A percentile compares a stretch with the other conserved stretches of the same genome.
phyloP scores from a whole-genome alignment of 2,888 invertebrate genomes.

The Eledona agricola region DNA sequence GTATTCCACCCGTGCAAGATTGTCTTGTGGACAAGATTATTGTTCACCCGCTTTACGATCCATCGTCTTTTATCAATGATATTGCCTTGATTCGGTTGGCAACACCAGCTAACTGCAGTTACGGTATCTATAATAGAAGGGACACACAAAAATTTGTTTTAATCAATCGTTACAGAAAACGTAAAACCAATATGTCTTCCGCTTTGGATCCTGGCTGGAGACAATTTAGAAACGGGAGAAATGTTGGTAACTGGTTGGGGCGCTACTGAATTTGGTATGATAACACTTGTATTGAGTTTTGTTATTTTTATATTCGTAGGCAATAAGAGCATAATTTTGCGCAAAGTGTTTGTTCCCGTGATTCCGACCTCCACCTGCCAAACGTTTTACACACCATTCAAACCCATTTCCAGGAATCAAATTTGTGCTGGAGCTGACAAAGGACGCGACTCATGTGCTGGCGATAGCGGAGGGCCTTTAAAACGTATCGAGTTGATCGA shows the following conservation, averaged over 20 bases:
- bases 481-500: conserved; percentile 57
- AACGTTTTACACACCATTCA: conserved; percentile 50
- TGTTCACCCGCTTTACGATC: conserved; percentile 67
- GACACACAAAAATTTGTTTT: neutral
- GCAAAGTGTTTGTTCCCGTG: conserved; percentile 61
- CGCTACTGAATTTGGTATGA: conserved; percentile 72
- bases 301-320: too few relatives aligned
- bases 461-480: conserved; percentile 76
- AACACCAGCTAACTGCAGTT: conserved; percentile 57
- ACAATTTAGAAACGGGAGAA: conserved; percentile 56
- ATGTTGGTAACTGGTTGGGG: conserved; percentile 79
- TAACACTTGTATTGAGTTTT: too few relatives aligned
- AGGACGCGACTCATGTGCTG: conserved; percentile 72
- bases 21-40: conserved; percentile 64
- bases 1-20: conserved; percentile 64
- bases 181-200: conserved; percentile 20
- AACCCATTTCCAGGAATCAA: conserved; percentile 58
- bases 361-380: conserved; percentile 51
- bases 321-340: conserved; percentile 53
- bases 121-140: conserved; percentile 45
- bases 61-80: conserved; percentile 66
- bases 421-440: conserved; percentile 71
- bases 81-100: conserved; percentile 66
- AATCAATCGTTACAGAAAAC: conserved; percentile 8
- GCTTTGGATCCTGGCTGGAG: conserved; percentile 60